Conservation (phyloP, 1,140 invertebrate species). For the Anoplolepis gracilipes region DNA sequence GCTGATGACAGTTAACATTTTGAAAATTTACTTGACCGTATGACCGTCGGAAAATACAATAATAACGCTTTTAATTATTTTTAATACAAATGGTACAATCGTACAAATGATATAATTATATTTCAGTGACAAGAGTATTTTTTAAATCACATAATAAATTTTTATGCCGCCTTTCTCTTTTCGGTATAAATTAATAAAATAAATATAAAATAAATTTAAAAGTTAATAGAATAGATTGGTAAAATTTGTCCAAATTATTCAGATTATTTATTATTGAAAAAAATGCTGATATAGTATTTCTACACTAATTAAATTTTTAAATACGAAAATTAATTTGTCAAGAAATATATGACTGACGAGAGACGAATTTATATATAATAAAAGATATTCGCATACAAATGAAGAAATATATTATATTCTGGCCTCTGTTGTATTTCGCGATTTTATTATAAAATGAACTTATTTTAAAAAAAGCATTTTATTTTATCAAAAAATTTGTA, state of each 20-base stretch:
- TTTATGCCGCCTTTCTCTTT: neutral
- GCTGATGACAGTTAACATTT: constrained; percentile 16
- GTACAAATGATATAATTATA: neutral
- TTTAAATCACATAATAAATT: neutral
- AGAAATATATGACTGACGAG: neutral
- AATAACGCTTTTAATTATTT: constrained; percentile 11
- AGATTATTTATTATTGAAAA: neutral
- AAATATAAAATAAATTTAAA: neutral
- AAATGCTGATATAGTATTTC: neutral
- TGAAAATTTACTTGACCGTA: constrained; percentile 10
- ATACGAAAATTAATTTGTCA: neutral
- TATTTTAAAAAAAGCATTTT: neutral
- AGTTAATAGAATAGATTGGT: neutral
- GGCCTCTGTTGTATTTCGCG: neutral
- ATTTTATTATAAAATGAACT: neutral
- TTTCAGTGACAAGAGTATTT: neutral
- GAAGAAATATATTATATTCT: neutral
- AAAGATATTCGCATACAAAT: neutral
- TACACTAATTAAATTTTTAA: neutral
- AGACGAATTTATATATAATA: neutral
- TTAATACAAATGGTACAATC: neutral
- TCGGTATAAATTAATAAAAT: neutral
- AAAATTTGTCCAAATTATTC: neutral
- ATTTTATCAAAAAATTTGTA: neutral
- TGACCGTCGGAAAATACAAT: constrained; percentile 16